Evolutionary conservation across 2,888 invertebrate genomes (phyloP).

Genomic region (Agrotis clavis): DNA sequence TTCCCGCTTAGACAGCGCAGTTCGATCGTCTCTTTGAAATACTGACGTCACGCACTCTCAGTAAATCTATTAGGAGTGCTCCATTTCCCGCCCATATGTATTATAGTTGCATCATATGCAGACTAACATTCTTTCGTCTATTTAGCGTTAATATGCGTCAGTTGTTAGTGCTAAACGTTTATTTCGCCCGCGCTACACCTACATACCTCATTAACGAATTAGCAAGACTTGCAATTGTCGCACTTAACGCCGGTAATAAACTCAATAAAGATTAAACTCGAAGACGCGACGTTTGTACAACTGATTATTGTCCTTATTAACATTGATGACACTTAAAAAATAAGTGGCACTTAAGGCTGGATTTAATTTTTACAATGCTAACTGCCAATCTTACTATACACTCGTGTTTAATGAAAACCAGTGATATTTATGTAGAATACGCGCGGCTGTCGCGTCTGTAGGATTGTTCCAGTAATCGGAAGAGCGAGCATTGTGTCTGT

Average conservation of each 20-base stretch:
- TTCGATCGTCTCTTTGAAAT: conserved; percentile 66
- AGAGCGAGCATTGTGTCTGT: conserved; percentile 69
- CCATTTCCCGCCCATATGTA: conserved; percentile 54
- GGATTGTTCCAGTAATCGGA: conserved; percentile 55
- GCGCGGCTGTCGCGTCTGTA: conserved; percentile 40
- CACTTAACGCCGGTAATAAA: conserved; percentile 85
- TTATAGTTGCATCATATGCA: conserved; percentile 72
- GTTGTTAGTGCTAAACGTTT: conserved; percentile 84
- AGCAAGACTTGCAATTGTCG: conserved; percentile 88
- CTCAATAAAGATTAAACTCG: conserved; percentile 76
- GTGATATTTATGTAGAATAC: conserved; percentile 32
- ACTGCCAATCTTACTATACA: conserved; percentile 28
- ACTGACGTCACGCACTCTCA: conserved; percentile 72
- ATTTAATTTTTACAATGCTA: conserved; percentile 17
- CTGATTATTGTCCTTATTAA: conserved; percentile 49
- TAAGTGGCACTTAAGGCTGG: conserved; percentile 25
- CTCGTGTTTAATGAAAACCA: not conserved
- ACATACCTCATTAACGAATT: conserved; percentile 90
- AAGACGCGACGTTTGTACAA: conserved; percentile 72
- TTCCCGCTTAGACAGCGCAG: conserved; percentile 81
- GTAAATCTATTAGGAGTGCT: conserved; percentile 76
- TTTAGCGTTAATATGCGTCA: conserved; percentile 81
- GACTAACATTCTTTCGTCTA: conserved; percentile 77
- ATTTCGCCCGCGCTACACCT: conserved; percentile 90
- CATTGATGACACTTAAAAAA: conserved; percentile 35